Evolutionary conservation across 2,888 invertebrate species (phyloP).

Genomic region (Philonicus albiceps): DNA sequence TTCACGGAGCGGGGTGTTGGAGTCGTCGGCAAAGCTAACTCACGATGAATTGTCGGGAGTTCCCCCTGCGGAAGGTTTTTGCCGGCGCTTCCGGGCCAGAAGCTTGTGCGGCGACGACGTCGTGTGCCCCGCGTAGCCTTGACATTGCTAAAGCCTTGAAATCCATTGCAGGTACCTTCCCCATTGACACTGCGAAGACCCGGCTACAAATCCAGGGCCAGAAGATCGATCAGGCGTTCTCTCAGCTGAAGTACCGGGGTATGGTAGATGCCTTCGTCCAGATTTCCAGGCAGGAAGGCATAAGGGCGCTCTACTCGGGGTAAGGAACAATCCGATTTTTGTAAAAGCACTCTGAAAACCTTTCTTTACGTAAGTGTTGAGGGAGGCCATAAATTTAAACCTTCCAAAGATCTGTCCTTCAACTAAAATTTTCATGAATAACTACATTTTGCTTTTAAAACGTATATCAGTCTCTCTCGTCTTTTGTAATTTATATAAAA

Average conservation of each 20-base stretch:
- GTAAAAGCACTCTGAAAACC: not conserved
- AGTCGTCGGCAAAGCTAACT: not conserved
- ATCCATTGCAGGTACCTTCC: constrained; percentile 80
- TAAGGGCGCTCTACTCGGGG: constrained; percentile 86
- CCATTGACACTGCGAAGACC: constrained; percentile 95
- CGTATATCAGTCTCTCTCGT: no score
- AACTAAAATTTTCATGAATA: no score
- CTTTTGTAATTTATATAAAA: not conserved
- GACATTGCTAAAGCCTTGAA: constrained; percentile 34
- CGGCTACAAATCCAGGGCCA: constrained; percentile 95
- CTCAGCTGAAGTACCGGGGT: constrained; percentile 82
- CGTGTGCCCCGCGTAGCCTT: not conserved
- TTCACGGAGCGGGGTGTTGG: not conserved
- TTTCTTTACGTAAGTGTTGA: no score
- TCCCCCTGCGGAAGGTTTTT: not conserved
- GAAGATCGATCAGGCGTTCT: constrained; percentile 77
- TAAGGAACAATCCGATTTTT: constrained; percentile 58
- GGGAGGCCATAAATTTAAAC: no score
- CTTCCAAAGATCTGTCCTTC: no score
- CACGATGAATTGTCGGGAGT: not conserved
- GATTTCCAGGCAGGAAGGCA: constrained; percentile 87
- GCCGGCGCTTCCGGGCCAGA: not conserved
- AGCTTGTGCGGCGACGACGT: not conserved
- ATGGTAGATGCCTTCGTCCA: constrained; percentile 91
- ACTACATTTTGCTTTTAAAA: no score